These are phyloP conservation scores for Liasis olivaceus DNA, from an alignment of 2,797 vertebrate species.

Conservation along the genomic window DNA sequence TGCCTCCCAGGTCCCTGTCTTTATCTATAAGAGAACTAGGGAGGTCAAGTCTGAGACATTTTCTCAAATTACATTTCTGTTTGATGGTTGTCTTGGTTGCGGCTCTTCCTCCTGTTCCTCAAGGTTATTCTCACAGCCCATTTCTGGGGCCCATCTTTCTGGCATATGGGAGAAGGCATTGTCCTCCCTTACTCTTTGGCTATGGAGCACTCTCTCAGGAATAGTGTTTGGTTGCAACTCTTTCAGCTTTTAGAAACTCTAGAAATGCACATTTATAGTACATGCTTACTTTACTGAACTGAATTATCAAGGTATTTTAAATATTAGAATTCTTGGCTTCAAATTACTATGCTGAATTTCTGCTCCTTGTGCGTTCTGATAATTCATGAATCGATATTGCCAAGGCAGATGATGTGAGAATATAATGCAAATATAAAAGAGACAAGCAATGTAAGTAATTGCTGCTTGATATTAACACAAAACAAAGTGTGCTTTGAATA, in stretches of 20 bases:
- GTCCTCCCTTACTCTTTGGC: too few species aligned
- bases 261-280: background rate
- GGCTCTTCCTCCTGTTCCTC: too few species aligned
- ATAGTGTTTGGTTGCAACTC: too few species aligned
- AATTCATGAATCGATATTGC: conserved; percentile 26
- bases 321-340: conserved; percentile 25
- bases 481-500: background rate
- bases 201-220: too few species aligned
- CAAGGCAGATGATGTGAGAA: conserved; percentile 10
- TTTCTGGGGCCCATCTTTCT: too few species aligned
- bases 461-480: conserved; percentile 8
- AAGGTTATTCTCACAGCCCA: too few species aligned
- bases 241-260: too few species aligned
- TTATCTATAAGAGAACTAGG: background rate
- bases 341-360: conserved; percentile 14
- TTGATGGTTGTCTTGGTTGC: too few species aligned
- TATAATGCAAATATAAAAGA: conserved; percentile 39
- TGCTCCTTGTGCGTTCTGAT: conserved; percentile 40
- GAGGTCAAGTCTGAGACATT: background rate
- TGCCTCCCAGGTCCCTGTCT: too few species aligned
- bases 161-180: too few species aligned
- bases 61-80: background rate
- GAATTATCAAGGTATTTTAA: conserved; percentile 45
- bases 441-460: conserved; percentile 41
- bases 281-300: conserved; percentile 9